A percentile compares a stretch with the other conserved stretches of the same genome.
Evolutionary conservation across 2,888 invertebrate species (phyloP).

Genomic region (Orthonevra nobilis): DNA sequence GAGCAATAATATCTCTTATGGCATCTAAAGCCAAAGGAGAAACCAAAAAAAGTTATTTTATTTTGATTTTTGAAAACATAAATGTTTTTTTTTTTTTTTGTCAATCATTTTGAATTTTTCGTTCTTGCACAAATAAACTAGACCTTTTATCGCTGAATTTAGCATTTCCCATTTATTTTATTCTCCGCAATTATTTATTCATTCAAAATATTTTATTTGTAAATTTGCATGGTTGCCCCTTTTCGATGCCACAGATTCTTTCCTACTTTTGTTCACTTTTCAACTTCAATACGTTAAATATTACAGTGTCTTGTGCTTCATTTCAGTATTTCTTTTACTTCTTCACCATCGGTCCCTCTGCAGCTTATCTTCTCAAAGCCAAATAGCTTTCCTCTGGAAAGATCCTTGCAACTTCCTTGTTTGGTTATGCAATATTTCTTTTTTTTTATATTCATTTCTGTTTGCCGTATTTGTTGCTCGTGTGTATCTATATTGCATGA

Average conservation of each 20-base stretch:
- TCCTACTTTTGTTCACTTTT: constrained; percentile 6
- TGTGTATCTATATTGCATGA: constrained; percentile 23
- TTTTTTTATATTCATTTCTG: constrained; percentile 20
- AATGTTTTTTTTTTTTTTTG: no score
- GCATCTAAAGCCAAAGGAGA: no score
- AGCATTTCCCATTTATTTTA: no score
- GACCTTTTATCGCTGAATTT: no score
- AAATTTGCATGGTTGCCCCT: no score
- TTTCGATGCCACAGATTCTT: background rate
- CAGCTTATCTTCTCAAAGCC: constrained; percentile 47
- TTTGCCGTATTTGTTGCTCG: constrained; percentile 7
- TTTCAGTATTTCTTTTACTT: constrained; percentile 4
- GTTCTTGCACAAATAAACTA: no score
- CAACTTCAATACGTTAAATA: background rate
- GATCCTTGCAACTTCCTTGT: constrained; percentile 51
- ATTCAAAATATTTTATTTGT: no score
- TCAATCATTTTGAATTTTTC: no score
- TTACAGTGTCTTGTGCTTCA: constrained; percentile 4
- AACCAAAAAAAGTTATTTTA: no score
- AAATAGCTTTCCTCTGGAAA: constrained; percentile 18
- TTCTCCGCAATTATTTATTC: no score
- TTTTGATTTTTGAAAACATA: no score
- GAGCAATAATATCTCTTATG: no score
- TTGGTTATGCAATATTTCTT: constrained; percentile 15
- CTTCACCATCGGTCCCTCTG: constrained; percentile 39